These are phyloP conservation scores for Corbicula japonica DNA, from an alignment of 2,888 invertebrate genomes.

Conservation along the genomic window DNA sequence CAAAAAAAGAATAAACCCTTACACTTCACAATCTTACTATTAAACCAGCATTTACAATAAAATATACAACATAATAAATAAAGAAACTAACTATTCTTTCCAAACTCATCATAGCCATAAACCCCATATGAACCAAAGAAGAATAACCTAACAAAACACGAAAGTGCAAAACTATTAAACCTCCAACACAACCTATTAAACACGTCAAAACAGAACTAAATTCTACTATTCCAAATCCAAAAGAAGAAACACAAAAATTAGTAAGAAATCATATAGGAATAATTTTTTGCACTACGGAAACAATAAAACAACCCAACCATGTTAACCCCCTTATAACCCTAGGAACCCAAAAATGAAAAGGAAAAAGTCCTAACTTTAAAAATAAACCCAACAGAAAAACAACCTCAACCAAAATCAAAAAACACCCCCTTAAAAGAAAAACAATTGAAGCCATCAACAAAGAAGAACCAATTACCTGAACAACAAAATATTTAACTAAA, in stretches of 20 bases:
- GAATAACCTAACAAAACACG: slow-evolving; percentile 92
- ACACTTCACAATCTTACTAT: slow-evolving; percentile 83
- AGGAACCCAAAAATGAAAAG: slow-evolving; percentile 91
- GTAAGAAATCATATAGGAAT: slow-evolving; percentile 91
- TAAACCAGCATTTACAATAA: slow-evolving; percentile 86
- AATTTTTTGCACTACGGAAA: slow-evolving; percentile 91
- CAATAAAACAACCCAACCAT: slow-evolving; percentile 91
- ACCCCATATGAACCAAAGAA: slow-evolving; percentile 91
- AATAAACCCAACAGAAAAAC: slow-evolving; percentile 90
- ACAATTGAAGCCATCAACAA: slow-evolving; percentile 81
- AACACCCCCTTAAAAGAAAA: background rate
- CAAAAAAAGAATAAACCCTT: slow-evolving; percentile 34
- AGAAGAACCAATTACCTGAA: slow-evolving; percentile 89
- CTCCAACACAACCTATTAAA: slow-evolving; percentile 67
- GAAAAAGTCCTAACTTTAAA: slow-evolving; percentile 91
- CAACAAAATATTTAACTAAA: slow-evolving; percentile 91
- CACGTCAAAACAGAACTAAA: slow-evolving; percentile 6
- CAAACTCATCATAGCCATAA: slow-evolving; percentile 87
- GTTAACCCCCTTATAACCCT: slow-evolving; percentile 93
- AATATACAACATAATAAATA: slow-evolving; percentile 53
- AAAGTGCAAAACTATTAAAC: slow-evolving; percentile 90
- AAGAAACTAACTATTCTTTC: slow-evolving; percentile 56
- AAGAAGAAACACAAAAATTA: slow-evolving; percentile 86
- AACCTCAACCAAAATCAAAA: slow-evolving; percentile 65
- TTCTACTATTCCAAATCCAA: background rate